Percentiles rank a stretch among this genome's conserved stretches.
These are phyloP conservation scores for Pandemis heparana DNA, from an alignment of 2,888 invertebrate species.

Conservation along the genomic window DNA sequence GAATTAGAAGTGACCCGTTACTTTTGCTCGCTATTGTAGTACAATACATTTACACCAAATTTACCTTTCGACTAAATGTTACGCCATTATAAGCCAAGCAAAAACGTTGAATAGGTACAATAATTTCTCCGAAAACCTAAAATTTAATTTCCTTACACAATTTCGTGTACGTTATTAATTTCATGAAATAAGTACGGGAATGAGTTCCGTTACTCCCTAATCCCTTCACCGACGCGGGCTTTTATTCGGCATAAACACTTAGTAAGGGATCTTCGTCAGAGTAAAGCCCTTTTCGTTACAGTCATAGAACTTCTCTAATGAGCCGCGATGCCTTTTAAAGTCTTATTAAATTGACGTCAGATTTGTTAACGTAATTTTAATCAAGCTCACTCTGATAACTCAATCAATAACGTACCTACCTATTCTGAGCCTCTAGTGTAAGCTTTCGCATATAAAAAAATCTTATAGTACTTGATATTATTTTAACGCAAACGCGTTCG, in stretches of 20 bases:
- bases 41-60: no score
- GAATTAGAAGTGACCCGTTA: no score
- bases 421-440: no score
- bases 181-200: background rate
- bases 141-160: background rate
- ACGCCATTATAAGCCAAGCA: no score
- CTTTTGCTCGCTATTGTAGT: no score
- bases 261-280: constrained; percentile 9
- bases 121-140: background rate
- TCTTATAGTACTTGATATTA: no score
- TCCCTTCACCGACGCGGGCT: background rate
- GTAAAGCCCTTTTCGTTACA: constrained; percentile 8
- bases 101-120: no score
- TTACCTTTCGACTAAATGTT: no score
- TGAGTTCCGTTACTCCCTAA: background rate
- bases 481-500: no score
- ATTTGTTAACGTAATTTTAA: background rate
- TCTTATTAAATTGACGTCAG: constrained; percentile 5
- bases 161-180: background rate
- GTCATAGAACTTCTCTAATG: constrained; percentile 9
- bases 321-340: constrained; percentile 9
- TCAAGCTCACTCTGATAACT: no score
- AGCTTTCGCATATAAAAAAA: no score
- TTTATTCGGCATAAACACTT: constrained; percentile 12
- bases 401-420: no score